Conservation (phyloP, 2,888 invertebrate species). For the Barypeithes pellucidus region DNA sequence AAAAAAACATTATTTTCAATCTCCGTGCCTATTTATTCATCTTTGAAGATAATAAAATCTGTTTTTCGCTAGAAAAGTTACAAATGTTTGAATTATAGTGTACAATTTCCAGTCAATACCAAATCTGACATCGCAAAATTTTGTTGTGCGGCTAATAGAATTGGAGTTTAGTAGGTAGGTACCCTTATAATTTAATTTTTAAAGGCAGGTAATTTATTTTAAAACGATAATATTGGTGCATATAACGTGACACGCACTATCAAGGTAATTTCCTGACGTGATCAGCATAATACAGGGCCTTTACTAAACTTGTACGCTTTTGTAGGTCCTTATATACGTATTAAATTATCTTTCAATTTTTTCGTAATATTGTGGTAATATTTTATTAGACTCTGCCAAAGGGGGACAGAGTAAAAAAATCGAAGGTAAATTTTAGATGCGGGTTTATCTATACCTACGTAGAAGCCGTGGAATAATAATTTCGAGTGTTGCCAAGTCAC, state of each 20-base stretch:
- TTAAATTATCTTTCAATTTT: conserved; percentile 1
- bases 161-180: no score
- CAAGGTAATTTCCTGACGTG: conserved; percentile 23
- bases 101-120: no score
- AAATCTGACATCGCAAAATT: no score
- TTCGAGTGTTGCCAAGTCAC: neutral
- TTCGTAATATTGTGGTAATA: neutral
- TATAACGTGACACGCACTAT: conserved; percentile 12
- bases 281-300: conserved; percentile 4
- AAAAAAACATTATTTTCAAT: no score
- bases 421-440: conserved; percentile 35
- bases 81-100: no score
- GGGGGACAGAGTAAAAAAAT: conserved; percentile 16
- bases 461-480: conserved; percentile 43
- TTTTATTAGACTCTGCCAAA: conserved; percentile 14
- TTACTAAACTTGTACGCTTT: neutral
- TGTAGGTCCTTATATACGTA: neutral
- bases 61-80: no score
- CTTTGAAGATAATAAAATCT: no score
- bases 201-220: no score
- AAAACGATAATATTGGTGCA: no score
- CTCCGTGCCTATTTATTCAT: no score
- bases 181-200: no score
- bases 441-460: conserved; percentile 34
- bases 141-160: no score